Evolutionary conservation across 2,888 invertebrate species (phyloP), one percentile per base, ranked within the genome.

Genomic region (Sarcophaga rosellei): DNA sequence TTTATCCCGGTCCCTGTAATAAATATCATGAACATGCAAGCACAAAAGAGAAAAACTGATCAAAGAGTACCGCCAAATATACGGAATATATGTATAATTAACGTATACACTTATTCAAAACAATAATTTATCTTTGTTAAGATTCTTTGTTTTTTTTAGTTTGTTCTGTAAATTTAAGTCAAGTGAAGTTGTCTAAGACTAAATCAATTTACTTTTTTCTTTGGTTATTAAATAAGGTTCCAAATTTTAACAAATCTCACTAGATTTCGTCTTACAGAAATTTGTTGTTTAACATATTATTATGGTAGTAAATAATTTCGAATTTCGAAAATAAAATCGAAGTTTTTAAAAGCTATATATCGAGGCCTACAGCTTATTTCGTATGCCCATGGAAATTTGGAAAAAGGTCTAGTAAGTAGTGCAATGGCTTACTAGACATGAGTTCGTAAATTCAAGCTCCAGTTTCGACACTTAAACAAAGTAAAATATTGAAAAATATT

Each of bases 1-100:
- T 92, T 93, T 93, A 92, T 93, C 93, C 90, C 93, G 93, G 90
- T 93, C 93, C 93, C 93, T 93, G 93, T 92, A 93, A 93, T 93
- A 92, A 92, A 93, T 91, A 91, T 93, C 92, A 93, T 93, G 92
- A 92, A 91, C 93, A 93, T 93, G 93, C 93, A 93, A 93, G 93
- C 93, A 92, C 92, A 92, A 90, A 91, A 91, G 90, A 84, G 89
- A 85, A 88, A 89, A 88, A 81, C 85, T 79, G 85, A 84, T 86
- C 78, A 86, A 86, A 78, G 72, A 78, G 84, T 78, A 86, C 86
- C 35, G 35, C 35, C 35, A 35, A 35, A 35, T 8, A 35, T 35
- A 35, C 35, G 35, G 35, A 35, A 35, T 35, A 35, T 35, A 8
- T 35, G 35, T 35, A 35, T 35, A 35, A 35, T 53, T 35, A 74